Base-by-base conservation (phyloP, 2,888 invertebrate genomes). In the Siphonodentalium dalli region DNA sequence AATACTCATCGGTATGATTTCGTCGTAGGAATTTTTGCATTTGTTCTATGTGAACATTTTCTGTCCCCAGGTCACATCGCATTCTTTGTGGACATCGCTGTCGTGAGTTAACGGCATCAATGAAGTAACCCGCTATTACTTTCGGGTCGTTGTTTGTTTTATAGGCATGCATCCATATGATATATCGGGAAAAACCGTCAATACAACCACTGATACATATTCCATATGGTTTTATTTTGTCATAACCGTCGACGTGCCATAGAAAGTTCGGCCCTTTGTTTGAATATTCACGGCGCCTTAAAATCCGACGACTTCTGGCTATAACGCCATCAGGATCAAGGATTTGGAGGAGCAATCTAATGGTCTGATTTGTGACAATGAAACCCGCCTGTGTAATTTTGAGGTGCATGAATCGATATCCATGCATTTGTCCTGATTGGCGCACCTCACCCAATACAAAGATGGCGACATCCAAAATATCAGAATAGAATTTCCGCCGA, bases 131-230 rank as follows among this genome's bases (percentile, higher is more conserved):
- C 2, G 27, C 53, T 13, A 60, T 61, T 13, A 63, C 39, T 18
- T 13, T 34, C 6, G 56, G 61, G 27, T 61, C 38, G 29, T 29
- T 42, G 29, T 37, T 35, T 63, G 33, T 38, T 63, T 7, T 55
- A 53, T 6, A 7, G 21, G n/a, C 42, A 53, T 13, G 46, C 56
- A 29, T 61, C 45, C 28, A 62, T 3, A 60, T 58, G 23, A 62
- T 31, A 15, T 58, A 37, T 21, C 51, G 23, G 9, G 62, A 58
- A 33, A 58, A 63, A 1, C 61, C 57, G 42, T 63, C 56, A 13
- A 62, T 63, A 27, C 53, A 62, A 8, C 62, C 61, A 29, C 43
- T 63, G 15, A 62, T 53, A 31, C 61, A 63, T 15, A 61, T 41
- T 3, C 62, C 57, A 48, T n/a, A 62, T n/a, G 57, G 57, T 26